Evolutionary conservation across 2,113 vertebrate genomes (phyloP).

Genomic region (Colinus virginianus): DNA sequence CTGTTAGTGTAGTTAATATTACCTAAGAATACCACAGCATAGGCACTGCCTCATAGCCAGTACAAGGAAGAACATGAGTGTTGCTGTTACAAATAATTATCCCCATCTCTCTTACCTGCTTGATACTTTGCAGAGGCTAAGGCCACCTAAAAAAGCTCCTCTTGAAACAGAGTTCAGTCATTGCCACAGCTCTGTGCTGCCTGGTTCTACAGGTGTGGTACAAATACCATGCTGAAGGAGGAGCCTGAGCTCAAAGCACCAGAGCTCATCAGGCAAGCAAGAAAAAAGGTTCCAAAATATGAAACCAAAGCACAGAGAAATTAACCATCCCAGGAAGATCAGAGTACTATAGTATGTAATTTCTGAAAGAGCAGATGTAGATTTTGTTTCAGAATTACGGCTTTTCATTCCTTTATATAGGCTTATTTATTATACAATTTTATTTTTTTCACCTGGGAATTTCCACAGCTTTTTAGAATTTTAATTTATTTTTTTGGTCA

Average conservation of each 20-base stretch:
- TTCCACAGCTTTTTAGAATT: background rate
- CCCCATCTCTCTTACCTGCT: background rate
- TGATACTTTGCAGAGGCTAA: background rate
- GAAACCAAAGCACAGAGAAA: background rate
- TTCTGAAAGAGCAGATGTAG: background rate
- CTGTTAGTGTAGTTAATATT: accelerated
- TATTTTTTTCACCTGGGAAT: background rate
- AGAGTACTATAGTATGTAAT: background rate
- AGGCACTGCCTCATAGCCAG: background rate
- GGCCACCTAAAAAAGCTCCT: background rate
- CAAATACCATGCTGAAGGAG: background rate
- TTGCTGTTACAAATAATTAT: background rate
- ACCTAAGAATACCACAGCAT: accelerated
- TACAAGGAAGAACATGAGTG: accelerated
- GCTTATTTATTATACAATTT: background rate
- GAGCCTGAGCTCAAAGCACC: background rate
- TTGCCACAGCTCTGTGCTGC: background rate
- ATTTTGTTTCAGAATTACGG: background rate
- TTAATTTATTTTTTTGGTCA: background rate
- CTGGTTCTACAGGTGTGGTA: background rate
- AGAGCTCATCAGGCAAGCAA: background rate
- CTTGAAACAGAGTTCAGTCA: background rate
- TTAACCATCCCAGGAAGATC: background rate
- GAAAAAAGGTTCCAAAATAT: background rate
- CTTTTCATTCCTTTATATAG: background rate